A percentile compares a stretch with the other conserved stretches of the same genome.
These are phyloP conservation scores for Tokudaia muenninki DNA, from an alignment of 2,797 vertebrate genomes.

Conservation along the genomic window DNA sequence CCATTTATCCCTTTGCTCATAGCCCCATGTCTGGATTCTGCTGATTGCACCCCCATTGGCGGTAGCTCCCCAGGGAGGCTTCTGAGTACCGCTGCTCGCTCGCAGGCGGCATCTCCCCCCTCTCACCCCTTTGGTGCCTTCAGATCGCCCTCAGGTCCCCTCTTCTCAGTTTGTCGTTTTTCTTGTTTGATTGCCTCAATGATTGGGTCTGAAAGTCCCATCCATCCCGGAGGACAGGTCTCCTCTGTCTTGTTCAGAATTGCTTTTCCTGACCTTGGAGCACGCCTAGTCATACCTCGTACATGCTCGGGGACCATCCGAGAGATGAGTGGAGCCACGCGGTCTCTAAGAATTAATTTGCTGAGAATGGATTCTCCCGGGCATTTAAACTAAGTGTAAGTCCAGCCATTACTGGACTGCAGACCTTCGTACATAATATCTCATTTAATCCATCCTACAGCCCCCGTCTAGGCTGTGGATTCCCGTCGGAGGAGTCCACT, in stretches of 20 bases:
- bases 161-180: not conserved
- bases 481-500: not conserved
- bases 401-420: not conserved
- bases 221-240: not conserved
- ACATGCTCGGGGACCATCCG: rapidly evolving
- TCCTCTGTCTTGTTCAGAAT: no score
- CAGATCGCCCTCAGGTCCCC: not conserved
- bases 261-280: no score
- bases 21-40: not conserved
- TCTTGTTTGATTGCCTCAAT: not conserved
- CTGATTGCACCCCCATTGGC: not conserved
- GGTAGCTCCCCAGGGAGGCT: not conserved
- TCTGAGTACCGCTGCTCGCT: rapidly evolving
- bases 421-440: not conserved
- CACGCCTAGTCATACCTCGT: not conserved
- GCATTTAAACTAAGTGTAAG: not conserved
- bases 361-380: not conserved
- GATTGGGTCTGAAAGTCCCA: not conserved
- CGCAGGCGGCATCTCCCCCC: not conserved
- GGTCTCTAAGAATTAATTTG: not conserved
- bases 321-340: not conserved
- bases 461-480: not conserved
- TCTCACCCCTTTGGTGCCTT: not conserved
- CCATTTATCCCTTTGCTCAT: not conserved
- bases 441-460: not conserved